Evolutionary conservation across 2,113 vertebrate genomes (phyloP), one percentile per base, ranked within the genome.

Genomic region (Empidonax alnorum): DNA sequence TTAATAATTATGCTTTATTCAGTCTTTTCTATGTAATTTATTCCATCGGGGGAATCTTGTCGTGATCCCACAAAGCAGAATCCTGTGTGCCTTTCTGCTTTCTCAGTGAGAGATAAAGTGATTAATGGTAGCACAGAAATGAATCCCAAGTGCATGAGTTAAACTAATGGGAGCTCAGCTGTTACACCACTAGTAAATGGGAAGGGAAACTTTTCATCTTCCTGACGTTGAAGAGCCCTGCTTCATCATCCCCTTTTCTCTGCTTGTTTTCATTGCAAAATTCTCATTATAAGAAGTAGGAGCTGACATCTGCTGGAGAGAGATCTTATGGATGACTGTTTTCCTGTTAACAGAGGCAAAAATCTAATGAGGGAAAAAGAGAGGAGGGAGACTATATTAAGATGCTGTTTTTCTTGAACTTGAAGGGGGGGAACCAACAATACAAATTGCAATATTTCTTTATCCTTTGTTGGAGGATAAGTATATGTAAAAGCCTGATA

Each of bases 171-270:
- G 39, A 88, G 67, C 79, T 95, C 85, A 94, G 89, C 84, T 95
- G 71, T 83, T 91, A 74, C 12, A 80, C 50, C 72, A 67, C 82
- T 63, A 41, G 46, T 69, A 85, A 94, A 94, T 90, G 75, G 59
- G 58, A 88, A 71, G 31, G 42, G 82, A 93, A 91, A 90, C 90
- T 76, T 93, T 85, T 78, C n/a, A 80, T 95, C 74, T 95, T 94
- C 42, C 59, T 85, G 67, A 55, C 2, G 25, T 72, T 85, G 89
- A 91, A 93, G 71, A 91, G 82, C 53, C 7, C 78, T 85, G 49
- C 67, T 94, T 95, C 78, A 85, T 94, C 82, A 91, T 91, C 42
- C 59, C 63, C 49, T 73, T 92, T 91, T 93, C 84, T 95, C 67
- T 90, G 52, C 78, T 88, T 97, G 75, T 86, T 95, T 96, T 87